Percentiles rank a stretch among this genome's conserved stretches.
phyloP scores from a whole-genome alignment of 2,113 vertebrate species.

The Tiliqua scincoides region DNA sequence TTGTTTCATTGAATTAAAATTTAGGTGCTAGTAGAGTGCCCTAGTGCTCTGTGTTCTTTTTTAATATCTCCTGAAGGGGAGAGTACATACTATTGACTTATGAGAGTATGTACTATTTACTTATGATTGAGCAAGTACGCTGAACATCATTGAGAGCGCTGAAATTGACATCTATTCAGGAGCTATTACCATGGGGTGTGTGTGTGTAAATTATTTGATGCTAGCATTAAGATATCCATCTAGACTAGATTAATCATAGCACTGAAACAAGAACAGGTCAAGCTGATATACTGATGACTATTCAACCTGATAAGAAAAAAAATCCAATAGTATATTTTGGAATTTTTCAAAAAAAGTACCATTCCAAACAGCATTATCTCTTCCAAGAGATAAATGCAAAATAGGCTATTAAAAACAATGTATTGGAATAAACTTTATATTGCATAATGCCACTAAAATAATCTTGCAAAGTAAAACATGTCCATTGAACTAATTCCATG shows the following conservation, averaged over 20 bases:
- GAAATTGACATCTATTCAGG: slow-evolving; percentile 67
- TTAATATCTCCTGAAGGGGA: not conserved
- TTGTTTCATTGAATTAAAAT: not conserved
- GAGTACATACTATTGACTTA: slow-evolving; percentile 14
- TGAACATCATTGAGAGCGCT: slow-evolving; percentile 62
- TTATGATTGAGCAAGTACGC: slow-evolving; percentile 56
- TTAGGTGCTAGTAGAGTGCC: slow-evolving; percentile 47
- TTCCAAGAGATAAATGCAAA: not conserved
- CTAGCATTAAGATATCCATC: slow-evolving; percentile 69
- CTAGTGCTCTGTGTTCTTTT: slow-evolving; percentile 53
- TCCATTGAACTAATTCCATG: not conserved
- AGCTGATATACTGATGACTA: slow-evolving; percentile 71
- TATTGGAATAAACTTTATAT: not conserved
- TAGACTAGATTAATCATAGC: slow-evolving; percentile 62
- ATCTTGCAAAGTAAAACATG: not conserved
- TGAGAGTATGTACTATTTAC: slow-evolving; percentile 25
- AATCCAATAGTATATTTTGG: slow-evolving; percentile 52
- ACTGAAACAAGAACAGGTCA: slow-evolving; percentile 66
- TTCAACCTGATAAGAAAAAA: slow-evolving; percentile 59
- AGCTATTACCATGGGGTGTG: slow-evolving; percentile 52
- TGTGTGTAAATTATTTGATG: slow-evolving; percentile 62
- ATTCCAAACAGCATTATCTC: not conserved
- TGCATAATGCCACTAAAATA: not conserved
- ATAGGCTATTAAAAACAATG: not conserved
- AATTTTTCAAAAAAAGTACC: slow-evolving; percentile 29